Conservation (phyloP, 2,113 vertebrate species). For the Montifringilla adamsi region DNA sequence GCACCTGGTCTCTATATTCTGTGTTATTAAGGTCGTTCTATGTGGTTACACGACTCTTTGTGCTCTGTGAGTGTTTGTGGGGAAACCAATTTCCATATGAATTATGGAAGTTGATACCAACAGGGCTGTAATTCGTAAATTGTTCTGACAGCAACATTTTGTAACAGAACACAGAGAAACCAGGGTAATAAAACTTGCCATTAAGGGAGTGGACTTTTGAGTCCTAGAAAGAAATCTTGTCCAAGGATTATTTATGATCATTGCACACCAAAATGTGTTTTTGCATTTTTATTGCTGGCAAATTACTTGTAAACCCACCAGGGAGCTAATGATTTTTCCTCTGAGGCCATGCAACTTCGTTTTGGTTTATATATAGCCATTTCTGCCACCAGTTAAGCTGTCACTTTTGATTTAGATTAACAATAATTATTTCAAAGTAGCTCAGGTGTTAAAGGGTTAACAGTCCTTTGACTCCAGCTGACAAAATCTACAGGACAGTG, state of each 20-base stretch:
- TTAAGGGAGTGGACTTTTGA: conserved; percentile 14
- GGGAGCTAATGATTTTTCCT: conserved; percentile 46
- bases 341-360: background rate
- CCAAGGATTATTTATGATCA: conserved; percentile 57
- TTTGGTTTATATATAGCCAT: background rate
- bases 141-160: conserved; percentile 18
- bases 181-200: conserved; percentile 15
- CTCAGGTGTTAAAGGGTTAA: background rate
- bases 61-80: background rate
- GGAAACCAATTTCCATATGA: conserved; percentile 2
- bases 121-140: background rate
- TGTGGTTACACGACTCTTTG: background rate
- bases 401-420: conserved; percentile 26
- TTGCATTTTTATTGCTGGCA: conserved; percentile 62
- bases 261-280: conserved; percentile 34
- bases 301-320: conserved; percentile 51
- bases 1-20: background rate
- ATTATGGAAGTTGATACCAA: background rate
- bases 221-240: conserved; percentile 38
- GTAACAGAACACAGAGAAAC: conserved; percentile 18
- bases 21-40: background rate
- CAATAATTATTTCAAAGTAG: background rate
- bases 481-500: background rate
- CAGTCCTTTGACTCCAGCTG: background rate
- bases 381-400: background rate